Evolutionary conservation across 2,113 vertebrate species (phyloP).

Genomic region (human): GRCh38 chr11:36037001-36037500

Average conservation of each 20-base stretch:
- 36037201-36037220: not conserved
- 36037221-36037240: not conserved
- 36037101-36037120: not conserved
- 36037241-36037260: not conserved
- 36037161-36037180: not conserved
- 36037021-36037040: too few relatives aligned
- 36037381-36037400: too few relatives aligned
- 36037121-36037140: not conserved
- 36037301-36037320: not conserved
- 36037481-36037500: too few relatives aligned
- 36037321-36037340: too few relatives aligned
- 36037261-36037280: not conserved
- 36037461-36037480: too few relatives aligned
- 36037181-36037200: not conserved
- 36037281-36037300: not conserved
- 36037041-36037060: not conserved
- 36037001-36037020: fast-evolving
- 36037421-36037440: too few relatives aligned
- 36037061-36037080: fast-evolving
- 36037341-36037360: too few relatives aligned
- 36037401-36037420: too few relatives aligned
- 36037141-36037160: not conserved
- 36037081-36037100: not conserved
- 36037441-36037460: too few relatives aligned
- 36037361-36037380: too few relatives aligned